Percentiles rank a stretch among this genome's conserved stretches.
These are phyloP conservation scores for Tetramorium simillimum DNA, from an alignment of 1,140 invertebrate genomes.

Conservation along the genomic window DNA sequence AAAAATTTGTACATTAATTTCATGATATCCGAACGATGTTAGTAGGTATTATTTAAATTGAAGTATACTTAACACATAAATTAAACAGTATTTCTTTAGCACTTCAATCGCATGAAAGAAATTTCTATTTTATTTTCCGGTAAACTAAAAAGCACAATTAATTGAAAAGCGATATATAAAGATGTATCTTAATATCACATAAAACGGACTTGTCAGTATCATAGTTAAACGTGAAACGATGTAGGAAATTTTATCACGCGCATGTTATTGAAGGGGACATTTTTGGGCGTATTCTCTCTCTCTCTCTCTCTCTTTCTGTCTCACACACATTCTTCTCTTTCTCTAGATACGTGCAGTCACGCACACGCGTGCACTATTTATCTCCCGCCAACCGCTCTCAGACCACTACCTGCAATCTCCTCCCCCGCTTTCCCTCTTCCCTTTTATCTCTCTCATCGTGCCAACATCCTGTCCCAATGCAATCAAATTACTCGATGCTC, in stretches of 20 bases:
- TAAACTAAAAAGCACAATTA: not conserved
- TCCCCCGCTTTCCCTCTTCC: slow-evolving; percentile 23
- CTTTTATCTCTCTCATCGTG: slow-evolving; percentile 44
- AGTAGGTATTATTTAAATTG: not conserved
- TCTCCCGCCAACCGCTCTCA: slow-evolving; percentile 13
- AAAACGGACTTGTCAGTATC: not conserved
- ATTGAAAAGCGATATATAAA: not conserved
- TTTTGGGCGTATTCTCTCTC: slow-evolving; percentile 17
- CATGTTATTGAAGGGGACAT: slow-evolving; percentile 67
- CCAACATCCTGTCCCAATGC: slow-evolving; percentile 73
- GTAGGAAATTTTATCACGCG: slow-evolving; percentile 71
- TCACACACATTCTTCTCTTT: not conserved
- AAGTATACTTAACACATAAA: not conserved
- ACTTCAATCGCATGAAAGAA: not conserved
- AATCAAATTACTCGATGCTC: slow-evolving; percentile 83
- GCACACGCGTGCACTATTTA: slow-evolving; percentile 34
- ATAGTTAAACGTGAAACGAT: not conserved
- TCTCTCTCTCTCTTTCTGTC: not conserved
- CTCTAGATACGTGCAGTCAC: not conserved
- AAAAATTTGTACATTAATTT: slow-evolving; percentile 7
- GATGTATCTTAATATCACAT: not conserved
- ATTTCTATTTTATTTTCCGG: not conserved
- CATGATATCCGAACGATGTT: not conserved
- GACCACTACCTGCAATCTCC: not conserved
- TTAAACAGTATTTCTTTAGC: not conserved